Percentiles rank a stretch among this genome's conserved stretches.
phyloP scores from a whole-genome alignment of 64 coral and sea anemone species.

The Actinia tenebrosa region DNA sequence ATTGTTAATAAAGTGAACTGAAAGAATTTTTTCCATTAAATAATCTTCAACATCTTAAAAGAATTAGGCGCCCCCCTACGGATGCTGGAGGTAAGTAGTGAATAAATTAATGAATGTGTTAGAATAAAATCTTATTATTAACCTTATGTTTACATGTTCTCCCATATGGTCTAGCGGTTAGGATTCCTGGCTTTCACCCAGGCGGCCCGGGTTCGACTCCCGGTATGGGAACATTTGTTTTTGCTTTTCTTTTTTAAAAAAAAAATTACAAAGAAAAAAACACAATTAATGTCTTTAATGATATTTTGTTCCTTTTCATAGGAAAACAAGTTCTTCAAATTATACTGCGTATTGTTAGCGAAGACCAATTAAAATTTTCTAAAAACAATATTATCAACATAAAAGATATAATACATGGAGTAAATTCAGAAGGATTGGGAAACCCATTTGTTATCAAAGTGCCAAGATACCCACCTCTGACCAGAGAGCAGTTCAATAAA shows the following conservation, averaged over 20 bases:
- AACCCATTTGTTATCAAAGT: conserved; percentile 54
- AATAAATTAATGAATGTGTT: not conserved
- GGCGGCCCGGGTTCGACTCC: conserved; percentile 99
- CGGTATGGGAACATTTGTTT: conserved; percentile 81
- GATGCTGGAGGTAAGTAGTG: conserved; percentile 3
- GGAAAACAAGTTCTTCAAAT: not conserved
- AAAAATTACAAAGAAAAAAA: no score
- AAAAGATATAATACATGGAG: not conserved
- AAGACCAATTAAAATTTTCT: not conserved
- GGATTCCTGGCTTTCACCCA: conserved; percentile 99
- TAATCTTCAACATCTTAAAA: conserved; percentile 61
- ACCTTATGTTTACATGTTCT: not conserved
- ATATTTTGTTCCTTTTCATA: not conserved
- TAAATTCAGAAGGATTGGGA: conserved; percentile 40
- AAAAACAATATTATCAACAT: not conserved
- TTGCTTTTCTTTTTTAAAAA: not conserved
- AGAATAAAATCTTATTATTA: not conserved
- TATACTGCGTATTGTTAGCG: not conserved
- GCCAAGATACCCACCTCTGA: conserved; percentile 68
- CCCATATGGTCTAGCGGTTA: conserved; percentile 99
- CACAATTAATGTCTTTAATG: no score
- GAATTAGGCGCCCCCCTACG: conserved; percentile 39
- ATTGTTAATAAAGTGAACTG: conserved; percentile 36
- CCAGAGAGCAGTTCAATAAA: conserved; percentile 77
- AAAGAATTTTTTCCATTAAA: conserved; percentile 48